Conservation (phyloP, 2,113 vertebrate genomes). For the Atrichornis clamosus region DNA sequence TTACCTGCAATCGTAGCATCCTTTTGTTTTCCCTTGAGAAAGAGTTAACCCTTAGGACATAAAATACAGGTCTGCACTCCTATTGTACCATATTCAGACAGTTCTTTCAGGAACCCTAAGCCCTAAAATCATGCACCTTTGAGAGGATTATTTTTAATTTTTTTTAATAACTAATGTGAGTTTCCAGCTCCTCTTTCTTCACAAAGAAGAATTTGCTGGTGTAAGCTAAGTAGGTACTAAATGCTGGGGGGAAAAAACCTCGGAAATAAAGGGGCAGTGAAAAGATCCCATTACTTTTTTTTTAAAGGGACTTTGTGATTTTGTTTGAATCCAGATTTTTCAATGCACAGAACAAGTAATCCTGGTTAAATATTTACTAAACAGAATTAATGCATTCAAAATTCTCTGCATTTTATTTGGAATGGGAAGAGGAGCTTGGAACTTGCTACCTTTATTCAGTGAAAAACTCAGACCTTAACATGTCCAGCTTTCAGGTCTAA, state of each 20-base stretch:
- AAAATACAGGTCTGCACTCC: not conserved
- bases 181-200: not conserved
- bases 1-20: not conserved
- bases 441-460: not conserved
- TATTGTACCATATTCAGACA: not conserved
- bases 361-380: not conserved
- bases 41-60: not conserved
- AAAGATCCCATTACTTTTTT: not conserved
- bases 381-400: not conserved
- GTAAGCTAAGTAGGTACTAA: not conserved
- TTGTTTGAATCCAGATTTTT: not conserved
- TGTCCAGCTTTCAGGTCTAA: not conserved
- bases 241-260: not conserved
- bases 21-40: not conserved
- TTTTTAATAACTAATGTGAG: not conserved
- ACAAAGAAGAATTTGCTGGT: not conserved
- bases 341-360: not conserved
- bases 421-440: not conserved
- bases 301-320: not conserved
- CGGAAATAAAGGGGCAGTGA: not conserved
- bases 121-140: not conserved
- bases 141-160: not conserved
- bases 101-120: not conserved
- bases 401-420: not conserved
- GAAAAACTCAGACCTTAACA: not conserved